phyloP scores from a whole-genome alignment of 2,888 invertebrate genomes.

The Eueremaeus valkanovi region DNA sequence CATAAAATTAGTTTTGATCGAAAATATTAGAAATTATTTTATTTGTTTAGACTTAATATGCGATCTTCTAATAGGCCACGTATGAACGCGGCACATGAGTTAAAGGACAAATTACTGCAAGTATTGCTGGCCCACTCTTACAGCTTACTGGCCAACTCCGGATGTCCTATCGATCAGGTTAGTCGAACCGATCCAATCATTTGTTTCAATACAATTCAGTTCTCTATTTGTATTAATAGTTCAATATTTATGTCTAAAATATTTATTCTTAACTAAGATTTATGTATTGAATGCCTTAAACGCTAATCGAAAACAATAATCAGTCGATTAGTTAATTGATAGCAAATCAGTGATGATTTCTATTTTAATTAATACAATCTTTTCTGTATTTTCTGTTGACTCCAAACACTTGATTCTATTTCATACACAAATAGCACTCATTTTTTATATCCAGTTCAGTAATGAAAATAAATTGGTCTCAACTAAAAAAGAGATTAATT shows the following conservation, averaged over 20 bases:
- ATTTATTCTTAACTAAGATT: neutral
- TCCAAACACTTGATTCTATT: too few species aligned
- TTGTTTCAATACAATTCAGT: neutral
- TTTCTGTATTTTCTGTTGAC: neutral
- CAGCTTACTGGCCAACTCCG: conserved; percentile 75
- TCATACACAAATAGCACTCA: too few species aligned
- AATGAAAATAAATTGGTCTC: neutral
- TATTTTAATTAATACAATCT: conserved; percentile 14
- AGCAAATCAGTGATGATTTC: neutral
- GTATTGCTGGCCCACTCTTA: conserved; percentile 83
- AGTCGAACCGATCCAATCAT: conserved; percentile 51
- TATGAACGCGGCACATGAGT: conserved; percentile 59
- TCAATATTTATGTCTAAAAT: neutral
- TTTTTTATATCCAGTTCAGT: too few species aligned
- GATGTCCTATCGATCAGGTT: conserved; percentile 94
- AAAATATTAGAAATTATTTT: neutral
- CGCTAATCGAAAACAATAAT: neutral
- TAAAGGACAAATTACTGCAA: conserved; percentile 86
- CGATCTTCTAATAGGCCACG: conserved; percentile 47
- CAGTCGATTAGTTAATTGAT: neutral
- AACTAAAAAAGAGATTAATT: neutral
- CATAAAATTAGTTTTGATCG: neutral
- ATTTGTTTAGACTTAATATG: neutral
- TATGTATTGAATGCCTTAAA: neutral
- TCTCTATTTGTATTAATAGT: neutral